Evolutionary conservation across 2,797 vertebrate species (phyloP), one percentile per base, ranked within the genome.

Genomic region (Siniperca undulata): DNA sequence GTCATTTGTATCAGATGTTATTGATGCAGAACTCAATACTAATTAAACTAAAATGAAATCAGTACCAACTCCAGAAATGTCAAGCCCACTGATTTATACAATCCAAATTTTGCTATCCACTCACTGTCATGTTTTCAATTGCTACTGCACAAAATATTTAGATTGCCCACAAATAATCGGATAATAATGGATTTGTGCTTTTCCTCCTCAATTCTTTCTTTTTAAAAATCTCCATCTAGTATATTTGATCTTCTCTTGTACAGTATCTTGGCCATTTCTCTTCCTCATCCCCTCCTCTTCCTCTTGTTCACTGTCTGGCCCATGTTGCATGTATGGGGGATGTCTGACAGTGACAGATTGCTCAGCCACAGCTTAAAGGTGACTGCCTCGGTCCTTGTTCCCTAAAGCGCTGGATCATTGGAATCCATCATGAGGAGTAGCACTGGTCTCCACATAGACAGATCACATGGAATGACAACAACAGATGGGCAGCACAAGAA

Each of bases 311-410:
- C 84, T 89, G 88, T 89, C 92, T 86, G 87, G 73, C 72, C 84
- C 61, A 46, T 89, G 90, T 88, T 90, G 80, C 81, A 84, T 80
- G 86, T 89, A 74, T 69, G 65, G 71, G 83, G 65, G 77, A 79
- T 50, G 82, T 89, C 72, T 94, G 94, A 95, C 94, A 94, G 80
- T 90, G 94, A 94, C 86, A 66, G 91, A 95, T 95, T 89, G 87
- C 88, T 70, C 82, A 68, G 88, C 84, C 81, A 77, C 89, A 91
- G 91, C 93, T 95, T 94, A 93, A 95, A 94, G 94, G 93, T 93
- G 93, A 95, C 91, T 94, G 93, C 93, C 84, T 94, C 66, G 79
- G 90, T 92, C 91, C 90, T 82, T 85, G 84, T 90, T 90, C 92
- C 92, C 88, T 62, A 91, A 88, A 92, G 91, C 88, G 42, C 84